Conservation (phyloP, 2,113 vertebrate species). For the Trichomycterus rosablanca region DNA sequence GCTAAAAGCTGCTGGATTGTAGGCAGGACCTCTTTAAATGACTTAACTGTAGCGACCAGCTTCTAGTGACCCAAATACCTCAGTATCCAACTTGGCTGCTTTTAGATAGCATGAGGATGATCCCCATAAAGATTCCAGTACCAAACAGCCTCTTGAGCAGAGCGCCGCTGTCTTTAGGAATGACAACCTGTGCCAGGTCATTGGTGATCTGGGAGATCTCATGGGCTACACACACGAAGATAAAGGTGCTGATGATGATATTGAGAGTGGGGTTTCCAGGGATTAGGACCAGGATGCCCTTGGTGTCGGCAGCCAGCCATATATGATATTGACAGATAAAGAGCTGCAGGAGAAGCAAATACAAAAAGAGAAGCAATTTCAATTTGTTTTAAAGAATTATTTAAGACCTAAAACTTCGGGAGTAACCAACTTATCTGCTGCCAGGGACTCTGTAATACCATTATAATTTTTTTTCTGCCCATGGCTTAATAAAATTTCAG, state of each 20-base stretch:
- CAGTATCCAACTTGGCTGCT: conserved; percentile 36
- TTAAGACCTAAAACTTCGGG: too few relatives aligned
- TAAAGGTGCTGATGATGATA: conserved; percentile 91
- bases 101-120: conserved; percentile 72
- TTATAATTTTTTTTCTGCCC: too few relatives aligned
- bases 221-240: conserved; percentile 95
- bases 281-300: conserved; percentile 91
- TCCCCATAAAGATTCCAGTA: conserved; percentile 65
- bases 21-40: neutral
- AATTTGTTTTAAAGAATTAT: too few relatives aligned
- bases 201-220: conserved; percentile 97
- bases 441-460: too few relatives aligned
- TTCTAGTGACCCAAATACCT: conserved; percentile 17
- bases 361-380: neutral
- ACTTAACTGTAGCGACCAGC: neutral
- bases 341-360: conserved; percentile 68
- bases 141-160: conserved; percentile 80
- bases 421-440: too few relatives aligned
- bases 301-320: conserved; percentile 96
- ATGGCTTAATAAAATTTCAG: too few relatives aligned
- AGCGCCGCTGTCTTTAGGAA: conserved; percentile 85
- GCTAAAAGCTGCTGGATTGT: neutral
- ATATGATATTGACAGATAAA: conserved; percentile 99
- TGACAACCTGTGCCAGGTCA: conserved; percentile 86
- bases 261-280: conserved; percentile 89